Conservation (phyloP, 64 coral and sea anemone species). For the Montipora efflorescens region DNA sequence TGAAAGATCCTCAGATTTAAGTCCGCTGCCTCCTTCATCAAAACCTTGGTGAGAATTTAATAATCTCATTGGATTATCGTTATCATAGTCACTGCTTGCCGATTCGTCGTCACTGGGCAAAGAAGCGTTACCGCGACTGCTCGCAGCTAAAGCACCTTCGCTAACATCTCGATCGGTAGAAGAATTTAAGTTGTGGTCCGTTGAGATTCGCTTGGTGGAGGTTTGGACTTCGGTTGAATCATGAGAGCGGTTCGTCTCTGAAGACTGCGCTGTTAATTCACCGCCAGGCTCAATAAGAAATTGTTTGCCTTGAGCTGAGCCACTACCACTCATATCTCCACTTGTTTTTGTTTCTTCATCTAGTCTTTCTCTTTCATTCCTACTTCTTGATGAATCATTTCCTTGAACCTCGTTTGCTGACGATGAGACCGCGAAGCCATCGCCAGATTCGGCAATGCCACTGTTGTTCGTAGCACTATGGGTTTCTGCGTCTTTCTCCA, state of each 20-base stretch:
- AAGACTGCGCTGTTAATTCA: neutral
- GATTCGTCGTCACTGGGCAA: neutral
- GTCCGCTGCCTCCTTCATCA: neutral
- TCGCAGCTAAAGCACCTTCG: neutral
- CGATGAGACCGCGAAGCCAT: neutral
- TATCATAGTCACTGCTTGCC: neutral
- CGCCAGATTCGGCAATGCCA: neutral
- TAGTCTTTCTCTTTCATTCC: neutral
- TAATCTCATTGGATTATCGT: neutral
- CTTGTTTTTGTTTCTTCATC: neutral
- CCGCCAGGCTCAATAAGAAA: neutral
- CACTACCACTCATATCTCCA: neutral
- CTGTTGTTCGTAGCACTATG: neutral
- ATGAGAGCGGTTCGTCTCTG: neutral
- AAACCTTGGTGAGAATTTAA: neutral
- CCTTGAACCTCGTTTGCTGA: neutral
- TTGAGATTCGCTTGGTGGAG: neutral
- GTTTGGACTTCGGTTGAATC: neutral
- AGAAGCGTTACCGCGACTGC: neutral
- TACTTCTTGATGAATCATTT: neutral
- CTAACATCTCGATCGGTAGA: neutral
- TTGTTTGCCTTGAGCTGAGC: neutral
- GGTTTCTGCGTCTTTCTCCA: neutral
- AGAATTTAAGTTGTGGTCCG: neutral
- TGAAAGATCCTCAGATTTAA: neutral